Percentiles rank a stretch among this genome's conserved stretches.
phyloP scores from a whole-genome alignment of 2,113 vertebrate genomes.

The Conger conger region DNA sequence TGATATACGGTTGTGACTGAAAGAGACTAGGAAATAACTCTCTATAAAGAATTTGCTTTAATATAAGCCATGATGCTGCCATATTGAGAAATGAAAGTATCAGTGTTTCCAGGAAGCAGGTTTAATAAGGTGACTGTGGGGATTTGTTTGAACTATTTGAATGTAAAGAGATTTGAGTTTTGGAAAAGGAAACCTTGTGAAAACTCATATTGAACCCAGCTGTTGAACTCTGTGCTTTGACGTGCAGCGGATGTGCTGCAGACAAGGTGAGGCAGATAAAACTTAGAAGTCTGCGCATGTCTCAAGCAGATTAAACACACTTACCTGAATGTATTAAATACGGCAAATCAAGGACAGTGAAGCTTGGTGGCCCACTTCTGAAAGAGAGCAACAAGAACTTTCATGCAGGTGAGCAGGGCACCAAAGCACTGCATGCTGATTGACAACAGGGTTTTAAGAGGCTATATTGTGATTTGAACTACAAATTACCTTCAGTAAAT shows the following conservation, averaged over 20 bases:
- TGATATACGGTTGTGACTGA: slow-evolving; percentile 61
- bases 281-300: slow-evolving; percentile 59
- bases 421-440: slow-evolving; percentile 1
- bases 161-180: slow-evolving; percentile 65
- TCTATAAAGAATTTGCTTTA: slow-evolving; percentile 72
- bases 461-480: slow-evolving; percentile 19
- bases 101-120: slow-evolving; percentile 68
- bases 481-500: slow-evolving; percentile 31
- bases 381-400: slow-evolving; percentile 18
- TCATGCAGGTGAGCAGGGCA: slow-evolving; percentile 15
- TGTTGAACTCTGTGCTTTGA: slow-evolving; percentile 71
- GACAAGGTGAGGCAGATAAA: slow-evolving; percentile 70
- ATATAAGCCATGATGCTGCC: slow-evolving; percentile 70
- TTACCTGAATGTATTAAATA: slow-evolving; percentile 58
- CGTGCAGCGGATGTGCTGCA: slow-evolving; percentile 63
- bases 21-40: slow-evolving; percentile 75
- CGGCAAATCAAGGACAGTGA: slow-evolving; percentile 27
- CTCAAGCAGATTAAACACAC: slow-evolving; percentile 57
- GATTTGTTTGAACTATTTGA: slow-evolving; percentile 71
- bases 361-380: slow-evolving; percentile 24
- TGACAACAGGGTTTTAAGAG: slow-evolving; percentile 2
- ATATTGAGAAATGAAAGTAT: slow-evolving; percentile 69
- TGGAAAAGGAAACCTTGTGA: slow-evolving; percentile 62
- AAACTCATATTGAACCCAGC: slow-evolving; percentile 70
- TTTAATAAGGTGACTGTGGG: slow-evolving; percentile 62